phyloP scores from a whole-genome alignment of 2,888 invertebrate species.

The Hydropsyche betteni region DNA sequence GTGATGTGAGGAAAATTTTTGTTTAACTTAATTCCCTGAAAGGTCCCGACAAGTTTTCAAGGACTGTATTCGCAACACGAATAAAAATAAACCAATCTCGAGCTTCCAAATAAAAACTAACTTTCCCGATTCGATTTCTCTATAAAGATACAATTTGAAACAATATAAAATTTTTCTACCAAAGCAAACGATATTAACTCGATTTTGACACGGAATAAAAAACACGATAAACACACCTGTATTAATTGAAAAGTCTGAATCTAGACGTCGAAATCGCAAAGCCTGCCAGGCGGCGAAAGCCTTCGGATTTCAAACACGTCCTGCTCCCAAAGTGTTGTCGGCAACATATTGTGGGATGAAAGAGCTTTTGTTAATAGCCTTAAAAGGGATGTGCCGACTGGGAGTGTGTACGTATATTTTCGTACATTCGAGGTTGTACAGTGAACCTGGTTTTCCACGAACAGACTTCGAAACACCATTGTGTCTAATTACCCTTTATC shows the following conservation, averaged over 20 bases:
- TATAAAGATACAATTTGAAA: too few species aligned
- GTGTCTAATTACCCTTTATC: slow-evolving; percentile 38
- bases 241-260: too few species aligned
- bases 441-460: not conserved
- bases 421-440: too few species aligned
- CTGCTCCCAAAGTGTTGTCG: slow-evolving; percentile 20
- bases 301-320: not conserved
- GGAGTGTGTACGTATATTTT: slow-evolving; percentile 5
- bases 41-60: too few species aligned
- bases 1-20: slow-evolving; percentile 24
- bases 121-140: too few species aligned
- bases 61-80: too few species aligned
- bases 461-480: slow-evolving; percentile 30
- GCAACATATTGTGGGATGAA: slow-evolving; percentile 32
- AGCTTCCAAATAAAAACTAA: too few species aligned
- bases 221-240: too few species aligned
- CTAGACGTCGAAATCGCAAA: not conserved
- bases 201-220: too few species aligned
- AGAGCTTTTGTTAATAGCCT: slow-evolving; percentile 32
- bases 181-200: too few species aligned
- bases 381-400: slow-evolving; percentile 31
- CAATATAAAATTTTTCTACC: too few species aligned
- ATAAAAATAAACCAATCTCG: too few species aligned
- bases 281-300: slow-evolving; percentile 1
- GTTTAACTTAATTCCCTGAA: not conserved